Percentiles rank a stretch among this genome's conserved stretches.
phyloP scores from a whole-genome alignment of 2,113 vertebrate species.

The Varanus komodoensis region DNA sequence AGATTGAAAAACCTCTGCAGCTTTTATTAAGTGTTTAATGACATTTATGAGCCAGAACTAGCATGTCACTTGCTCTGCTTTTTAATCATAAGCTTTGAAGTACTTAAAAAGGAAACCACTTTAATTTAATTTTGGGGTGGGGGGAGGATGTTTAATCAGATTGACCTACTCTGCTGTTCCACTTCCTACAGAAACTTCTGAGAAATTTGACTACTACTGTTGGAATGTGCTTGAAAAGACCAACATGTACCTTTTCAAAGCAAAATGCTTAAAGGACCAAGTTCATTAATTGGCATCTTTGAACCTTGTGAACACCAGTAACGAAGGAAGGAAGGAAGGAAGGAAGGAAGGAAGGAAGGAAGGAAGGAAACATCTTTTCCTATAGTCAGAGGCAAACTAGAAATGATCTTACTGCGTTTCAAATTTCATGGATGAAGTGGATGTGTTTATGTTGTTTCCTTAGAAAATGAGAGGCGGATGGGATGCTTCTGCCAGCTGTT shows the following conservation, averaged over 20 bases:
- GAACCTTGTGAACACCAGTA: slow-evolving; percentile 21
- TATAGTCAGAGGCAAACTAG: slow-evolving; percentile 14
- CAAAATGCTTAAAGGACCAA: slow-evolving; percentile 20
- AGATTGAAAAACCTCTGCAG: slow-evolving; percentile 35
- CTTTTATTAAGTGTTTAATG: slow-evolving; percentile 53
- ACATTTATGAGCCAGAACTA: slow-evolving; percentile 39
- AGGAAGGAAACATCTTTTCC: background rate
- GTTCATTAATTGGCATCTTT: slow-evolving; percentile 38
- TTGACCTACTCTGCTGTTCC: background rate
- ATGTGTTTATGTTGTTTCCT: background rate
- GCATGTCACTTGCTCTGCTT: slow-evolving; percentile 16
- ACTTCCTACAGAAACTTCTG: slow-evolving; percentile 25
- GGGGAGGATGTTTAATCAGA: slow-evolving; percentile 19
- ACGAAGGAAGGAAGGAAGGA: too few species aligned
- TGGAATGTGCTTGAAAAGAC: background rate
- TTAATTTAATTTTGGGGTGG: slow-evolving; percentile 43
- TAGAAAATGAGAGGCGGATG: background rate
- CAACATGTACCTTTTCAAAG: slow-evolving; percentile 31
- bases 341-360: too few species aligned
- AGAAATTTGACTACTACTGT: background rate
- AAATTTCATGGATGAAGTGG: background rate
- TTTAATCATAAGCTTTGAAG: slow-evolving; percentile 54
- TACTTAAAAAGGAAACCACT: slow-evolving; percentile 43
- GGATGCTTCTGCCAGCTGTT: background rate
- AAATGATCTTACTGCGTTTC: background rate